Conservation (phyloP, 2,113 vertebrate genomes). For the Thamnophis sirtalis region DNA sequence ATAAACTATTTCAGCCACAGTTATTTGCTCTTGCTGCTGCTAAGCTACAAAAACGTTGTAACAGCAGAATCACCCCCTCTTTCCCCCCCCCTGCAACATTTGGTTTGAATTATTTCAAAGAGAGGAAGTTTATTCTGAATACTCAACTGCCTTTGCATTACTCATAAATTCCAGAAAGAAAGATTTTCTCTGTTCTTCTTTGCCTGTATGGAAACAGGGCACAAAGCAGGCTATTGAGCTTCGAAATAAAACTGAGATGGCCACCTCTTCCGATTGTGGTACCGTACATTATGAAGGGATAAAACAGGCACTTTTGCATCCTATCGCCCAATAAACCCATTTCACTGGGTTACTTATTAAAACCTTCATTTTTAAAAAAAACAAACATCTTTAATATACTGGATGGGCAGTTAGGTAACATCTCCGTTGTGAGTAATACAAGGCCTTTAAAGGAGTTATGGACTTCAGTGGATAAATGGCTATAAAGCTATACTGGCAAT, state of each 20-base stretch:
- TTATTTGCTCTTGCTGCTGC: background rate
- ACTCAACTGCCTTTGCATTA: constrained; percentile 1
- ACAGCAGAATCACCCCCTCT: background rate
- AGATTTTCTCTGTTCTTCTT: background rate
- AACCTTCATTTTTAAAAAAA: background rate
- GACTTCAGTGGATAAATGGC: background rate
- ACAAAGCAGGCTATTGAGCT: too few relatives aligned
- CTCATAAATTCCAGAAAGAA: constrained; percentile 4
- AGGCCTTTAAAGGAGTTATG: background rate
- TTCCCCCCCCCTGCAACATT: background rate
- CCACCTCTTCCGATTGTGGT: background rate
- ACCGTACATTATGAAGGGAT: too few relatives aligned
- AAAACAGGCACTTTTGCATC: background rate
- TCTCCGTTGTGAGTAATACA: background rate
- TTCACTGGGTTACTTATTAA: background rate
- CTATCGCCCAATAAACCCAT: background rate
- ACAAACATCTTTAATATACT: background rate
- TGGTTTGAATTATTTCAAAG: background rate
- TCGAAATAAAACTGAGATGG: background rate
- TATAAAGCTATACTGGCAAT: background rate
- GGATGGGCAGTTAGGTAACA: background rate
- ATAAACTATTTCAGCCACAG: background rate
- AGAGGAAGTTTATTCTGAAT: background rate
- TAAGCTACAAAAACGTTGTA: rapidly evolving
- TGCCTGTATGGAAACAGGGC: background rate